These are phyloP conservation scores for Kradibia gibbosae DNA, from an alignment of 1,140 invertebrate species.

Conservation along the genomic window DNA sequence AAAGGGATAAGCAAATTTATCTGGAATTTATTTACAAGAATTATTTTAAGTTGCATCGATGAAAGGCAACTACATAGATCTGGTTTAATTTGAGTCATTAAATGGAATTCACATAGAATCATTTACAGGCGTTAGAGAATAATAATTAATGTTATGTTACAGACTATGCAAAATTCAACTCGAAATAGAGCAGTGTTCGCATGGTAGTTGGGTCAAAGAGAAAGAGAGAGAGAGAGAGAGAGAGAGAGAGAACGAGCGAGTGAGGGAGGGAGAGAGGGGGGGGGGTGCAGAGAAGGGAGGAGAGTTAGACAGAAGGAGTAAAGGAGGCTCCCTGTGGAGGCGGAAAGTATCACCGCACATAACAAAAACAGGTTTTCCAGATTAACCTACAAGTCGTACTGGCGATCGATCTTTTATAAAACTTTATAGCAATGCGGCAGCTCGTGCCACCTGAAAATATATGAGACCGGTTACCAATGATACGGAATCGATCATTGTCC, in stretches of 20 bases:
- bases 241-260: background rate
- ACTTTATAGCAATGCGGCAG: constrained; percentile 40
- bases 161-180: constrained; percentile 21
- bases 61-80: background rate
- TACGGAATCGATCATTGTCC: constrained; percentile 49
- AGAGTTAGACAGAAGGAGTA: constrained; percentile 42
- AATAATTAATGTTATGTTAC: constrained; percentile 41
- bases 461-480: constrained; percentile 46
- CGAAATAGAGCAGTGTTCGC: constrained; percentile 27
- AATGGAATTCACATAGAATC: constrained; percentile 37
- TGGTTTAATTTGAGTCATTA: constrained; percentile 34
- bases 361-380: constrained; percentile 63
- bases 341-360: constrained; percentile 60
- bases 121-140: background rate
- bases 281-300: background rate
- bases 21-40: background rate
- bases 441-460: constrained; percentile 45
- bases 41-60: background rate
- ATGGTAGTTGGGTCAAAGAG: constrained; percentile 2
- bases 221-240: constrained; percentile 19
- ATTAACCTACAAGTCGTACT: constrained; percentile 61
- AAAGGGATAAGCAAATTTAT: background rate
- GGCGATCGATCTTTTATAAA: constrained; percentile 60
- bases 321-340: constrained; percentile 62
- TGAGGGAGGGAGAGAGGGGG: background rate